Conservation (phyloP, 2,888 invertebrate species). For the Pammene aurita region DNA sequence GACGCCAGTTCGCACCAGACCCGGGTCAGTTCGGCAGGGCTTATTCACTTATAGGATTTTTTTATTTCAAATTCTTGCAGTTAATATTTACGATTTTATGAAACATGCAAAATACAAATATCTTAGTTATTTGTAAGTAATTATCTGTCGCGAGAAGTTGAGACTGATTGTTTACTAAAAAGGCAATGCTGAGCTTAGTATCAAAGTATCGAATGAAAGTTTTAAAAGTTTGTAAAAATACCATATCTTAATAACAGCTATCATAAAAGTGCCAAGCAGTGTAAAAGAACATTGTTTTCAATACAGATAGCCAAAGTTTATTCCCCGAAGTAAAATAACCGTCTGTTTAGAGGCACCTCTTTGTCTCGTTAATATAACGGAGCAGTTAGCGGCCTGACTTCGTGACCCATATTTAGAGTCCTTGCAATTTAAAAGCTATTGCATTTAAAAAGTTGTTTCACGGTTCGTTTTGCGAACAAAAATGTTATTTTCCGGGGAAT, state of each 20-base stretch:
- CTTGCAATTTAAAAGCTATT: not conserved
- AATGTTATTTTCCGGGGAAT: not conserved
- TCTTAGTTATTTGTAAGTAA: too few relatives aligned
- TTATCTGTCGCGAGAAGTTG: too few relatives aligned
- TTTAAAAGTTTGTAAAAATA: too few relatives aligned
- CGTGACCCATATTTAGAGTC: not conserved
- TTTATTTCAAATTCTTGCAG: too few relatives aligned
- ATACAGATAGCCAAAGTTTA: slow-evolving; percentile 25
- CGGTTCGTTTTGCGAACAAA: not conserved
- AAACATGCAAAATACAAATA: too few relatives aligned
- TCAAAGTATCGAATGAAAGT: too few relatives aligned
- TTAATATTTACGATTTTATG: too few relatives aligned
- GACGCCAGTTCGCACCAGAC: too few relatives aligned
- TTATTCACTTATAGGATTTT: too few relatives aligned
- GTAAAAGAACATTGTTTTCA: slow-evolving; percentile 17
- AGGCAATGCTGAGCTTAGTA: too few relatives aligned
- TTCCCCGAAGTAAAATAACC: slow-evolving; percentile 21
- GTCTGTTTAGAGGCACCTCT: slow-evolving; percentile 9
- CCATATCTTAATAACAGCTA: not conserved
- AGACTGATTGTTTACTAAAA: too few relatives aligned
- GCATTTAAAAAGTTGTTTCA: not conserved
- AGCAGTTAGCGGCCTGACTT: slow-evolving; percentile 14
- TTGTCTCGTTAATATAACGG: slow-evolving; percentile 17
- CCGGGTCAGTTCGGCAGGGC: too few relatives aligned
- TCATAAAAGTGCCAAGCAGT: slow-evolving; percentile 18